Evolutionary conservation across 2,888 invertebrate genomes (phyloP), one percentile per base, ranked within the genome.

Genomic region (Harmothoe impar): DNA sequence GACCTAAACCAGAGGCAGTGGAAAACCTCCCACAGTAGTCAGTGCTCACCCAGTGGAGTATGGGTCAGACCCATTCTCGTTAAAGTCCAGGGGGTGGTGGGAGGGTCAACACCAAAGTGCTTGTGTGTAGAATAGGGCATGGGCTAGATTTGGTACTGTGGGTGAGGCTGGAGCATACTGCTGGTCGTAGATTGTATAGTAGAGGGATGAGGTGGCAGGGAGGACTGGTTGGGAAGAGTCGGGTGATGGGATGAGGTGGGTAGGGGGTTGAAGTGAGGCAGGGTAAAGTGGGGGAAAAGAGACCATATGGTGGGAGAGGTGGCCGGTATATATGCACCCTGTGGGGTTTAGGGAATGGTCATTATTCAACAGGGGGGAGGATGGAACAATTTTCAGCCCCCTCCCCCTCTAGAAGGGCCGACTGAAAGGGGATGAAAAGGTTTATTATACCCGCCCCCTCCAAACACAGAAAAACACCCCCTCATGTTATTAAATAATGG

Each of bases 21-120:
- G 84, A 33, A n/a, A 29, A 20, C 17, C 23, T 35, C 84, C 43
- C 3, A n/a, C 31, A 72, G 29, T 72, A 29, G 43, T 43, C 43
- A 43, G 43, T 43, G 43, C 43, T 43, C 43, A 43, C 62, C 15
- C 62, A 62, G 29, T 72, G 25, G 72, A 72, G 84, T 23, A 3
- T 43, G 84, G 84, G 84, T 84, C 84, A 84, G 84, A 84, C 84
- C 84, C 51, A 84, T 84, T 84, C 84, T 25, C 84, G n/a, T 84
- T 84, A 84, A 51, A 84, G 84, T 35, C 84, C 43, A 51, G 29
- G 84, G 84, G 84, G 84, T 51, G 84, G 84, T n/a, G 29, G 84
- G 35, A 51, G 43, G 43, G 84, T 33, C 23, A 43, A 35, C 25
- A 20, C 29, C 29, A 72, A 15, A 43, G 10, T 43, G 43, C 43